Conservation (phyloP, 2,797 vertebrate species). For the Gymnocypris eckloni region DNA sequence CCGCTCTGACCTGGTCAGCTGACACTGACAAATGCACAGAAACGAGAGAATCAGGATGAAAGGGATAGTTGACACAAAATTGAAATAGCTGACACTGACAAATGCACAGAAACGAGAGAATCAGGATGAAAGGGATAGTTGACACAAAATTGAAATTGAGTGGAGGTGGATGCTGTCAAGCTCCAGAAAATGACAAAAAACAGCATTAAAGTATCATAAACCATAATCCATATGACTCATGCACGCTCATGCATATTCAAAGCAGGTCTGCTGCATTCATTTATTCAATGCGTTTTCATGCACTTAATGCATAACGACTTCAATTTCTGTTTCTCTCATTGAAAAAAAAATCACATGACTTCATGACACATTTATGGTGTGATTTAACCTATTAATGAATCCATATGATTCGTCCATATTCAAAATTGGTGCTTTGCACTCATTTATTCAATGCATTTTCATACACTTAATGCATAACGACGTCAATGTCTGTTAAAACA, state of each 20-base stretch:
- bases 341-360: no score
- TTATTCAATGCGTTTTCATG: not conserved
- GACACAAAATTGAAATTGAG: not conserved
- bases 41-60: not conserved
- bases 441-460: no score
- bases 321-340: not conserved
- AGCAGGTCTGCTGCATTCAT: not conserved
- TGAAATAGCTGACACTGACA: not conserved
- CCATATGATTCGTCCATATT: not conserved
- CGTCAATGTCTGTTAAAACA: no score
- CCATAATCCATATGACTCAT: slow-evolving; percentile 1
- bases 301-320: not conserved
- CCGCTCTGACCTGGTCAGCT: slow-evolving; percentile 2
- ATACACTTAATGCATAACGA: no score
- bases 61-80: not conserved
- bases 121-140: not conserved
- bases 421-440: not conserved
- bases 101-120: not conserved
- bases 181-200: not conserved
- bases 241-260: not conserved
- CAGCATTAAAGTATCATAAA: not conserved
- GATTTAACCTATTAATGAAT: not conserved
- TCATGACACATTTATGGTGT: not conserved
- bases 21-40: not conserved
- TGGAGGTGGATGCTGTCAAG: not conserved